These are phyloP conservation scores for Piaya cayana DNA, from an alignment of 2,113 vertebrate genomes.

Conservation along the genomic window DNA sequence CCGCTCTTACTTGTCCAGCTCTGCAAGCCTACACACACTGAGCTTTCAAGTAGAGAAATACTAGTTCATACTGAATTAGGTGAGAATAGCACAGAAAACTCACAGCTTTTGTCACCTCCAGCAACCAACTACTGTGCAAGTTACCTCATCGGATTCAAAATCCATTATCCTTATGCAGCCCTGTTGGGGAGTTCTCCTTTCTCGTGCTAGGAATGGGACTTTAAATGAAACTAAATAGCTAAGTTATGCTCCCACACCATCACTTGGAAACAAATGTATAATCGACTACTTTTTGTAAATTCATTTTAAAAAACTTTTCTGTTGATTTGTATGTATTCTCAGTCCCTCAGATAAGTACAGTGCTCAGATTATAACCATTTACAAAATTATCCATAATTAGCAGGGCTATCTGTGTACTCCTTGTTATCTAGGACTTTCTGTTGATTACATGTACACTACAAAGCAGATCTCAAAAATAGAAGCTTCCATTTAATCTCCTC, in stretches of 20 bases:
- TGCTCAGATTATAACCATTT: conserved; percentile 12
- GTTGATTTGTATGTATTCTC: not conserved
- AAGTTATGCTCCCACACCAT: not conserved
- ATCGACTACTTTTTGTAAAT: not conserved
- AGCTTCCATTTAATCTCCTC: conserved; percentile 61
- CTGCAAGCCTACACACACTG: not conserved
- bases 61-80: not conserved
- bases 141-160: not conserved
- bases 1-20: not conserved
- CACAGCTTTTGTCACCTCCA: not conserved
- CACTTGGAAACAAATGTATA: not conserved
- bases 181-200: not conserved
- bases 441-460: conserved; percentile 11
- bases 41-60: not conserved
- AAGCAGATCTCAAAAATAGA: conserved; percentile 60
- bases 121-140: not conserved
- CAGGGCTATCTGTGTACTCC: conserved; percentile 24
- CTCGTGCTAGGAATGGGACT: not conserved
- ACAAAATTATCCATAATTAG: conserved; percentile 57
- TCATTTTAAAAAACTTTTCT: not conserved
- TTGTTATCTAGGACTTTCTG: conserved; percentile 65
- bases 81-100: not conserved
- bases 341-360: not conserved
- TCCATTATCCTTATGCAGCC: not conserved
- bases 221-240: not conserved